Evolutionary conservation across 2,888 invertebrate species (phyloP), one percentile per base, ranked within the genome.

Genomic region (Caenorhabditis sp.): DNA sequence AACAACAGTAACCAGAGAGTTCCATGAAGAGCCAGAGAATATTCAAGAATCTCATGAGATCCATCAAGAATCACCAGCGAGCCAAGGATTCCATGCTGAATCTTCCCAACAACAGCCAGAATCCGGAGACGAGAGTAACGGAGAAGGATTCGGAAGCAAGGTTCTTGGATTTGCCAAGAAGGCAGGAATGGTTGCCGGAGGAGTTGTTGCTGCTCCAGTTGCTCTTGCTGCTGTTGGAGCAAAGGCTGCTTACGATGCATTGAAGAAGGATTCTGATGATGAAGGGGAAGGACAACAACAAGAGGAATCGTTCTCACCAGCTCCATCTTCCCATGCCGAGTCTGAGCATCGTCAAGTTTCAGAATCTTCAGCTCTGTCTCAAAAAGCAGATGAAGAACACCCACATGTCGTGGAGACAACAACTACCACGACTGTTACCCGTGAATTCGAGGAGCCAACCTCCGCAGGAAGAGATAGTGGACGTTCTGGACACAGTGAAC

Each of bases 161-260:
- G 47, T 79, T 28, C 69, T 80, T 31, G 87, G 82, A 58, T 86
- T 87, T 51, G 87, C 87, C 2, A 86, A 88, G 80, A 86, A 81
- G 26, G 86, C 84, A 19, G 88, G 87, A 70, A 85, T 81, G 80
- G 74, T 89, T n/a, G 88, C 88, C 38, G 89, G 88, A 56, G 89
- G 85, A 64, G 84, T 87, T 22, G 80, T 87, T 64, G 84, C 84
- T 49, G 88, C 88, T 47, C 88, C 87, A 56, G 86, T 84, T 66
- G 88, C 84, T 44, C 80, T 86, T 4, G 86, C 85, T 58, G 88
- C 85, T n/a, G 69, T 86, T 41, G 89, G 89, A 72, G 89, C 87
- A 24, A 81, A 85, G 54, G 76, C 83, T 22, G 87, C 89, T 2
- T 87, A 86, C 74, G 89, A 89, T 35, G 80, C 80, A 8, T 56